These are phyloP conservation scores for Caranx melampygus DNA, from an alignment of 2,113 vertebrate species.

Conservation along the genomic window DNA sequence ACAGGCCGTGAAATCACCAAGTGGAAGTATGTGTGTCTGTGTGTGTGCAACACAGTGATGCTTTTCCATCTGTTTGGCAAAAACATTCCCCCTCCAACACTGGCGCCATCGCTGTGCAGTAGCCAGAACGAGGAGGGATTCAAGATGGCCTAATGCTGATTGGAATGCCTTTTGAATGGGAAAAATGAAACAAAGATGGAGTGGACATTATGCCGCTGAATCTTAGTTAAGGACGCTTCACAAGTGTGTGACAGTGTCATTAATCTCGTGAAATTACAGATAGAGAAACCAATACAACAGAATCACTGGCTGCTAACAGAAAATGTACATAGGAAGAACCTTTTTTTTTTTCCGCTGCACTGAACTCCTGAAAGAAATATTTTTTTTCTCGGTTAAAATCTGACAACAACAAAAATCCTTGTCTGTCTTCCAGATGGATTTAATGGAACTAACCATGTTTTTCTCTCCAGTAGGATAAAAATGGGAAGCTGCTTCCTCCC, in stretches of 20 bases:
- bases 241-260: slow-evolving; percentile 79
- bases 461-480: slow-evolving; percentile 45
- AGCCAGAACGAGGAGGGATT: slow-evolving; percentile 79
- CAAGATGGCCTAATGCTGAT: slow-evolving; percentile 82
- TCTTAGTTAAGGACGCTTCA: slow-evolving; percentile 82
- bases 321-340: slow-evolving; percentile 22
- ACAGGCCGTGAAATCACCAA: slow-evolving; percentile 79
- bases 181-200: slow-evolving; percentile 80
- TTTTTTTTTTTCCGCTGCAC: slow-evolving; percentile 10
- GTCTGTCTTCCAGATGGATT: slow-evolving; percentile 35
- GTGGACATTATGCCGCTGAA: slow-evolving; percentile 81
- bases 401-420: slow-evolving; percentile 1
- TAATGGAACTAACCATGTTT: slow-evolving; percentile 22
- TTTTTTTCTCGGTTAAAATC: slow-evolving; percentile 18
- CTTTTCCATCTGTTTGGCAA: slow-evolving; percentile 84
- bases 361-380: neutral
- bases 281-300: slow-evolving; percentile 74
- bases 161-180: slow-evolving; percentile 77
- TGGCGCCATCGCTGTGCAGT: slow-evolving; percentile 65
- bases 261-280: slow-evolving; percentile 80
- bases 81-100: slow-evolving; percentile 72
- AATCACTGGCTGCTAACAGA: slow-evolving; percentile 64
- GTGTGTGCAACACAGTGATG: slow-evolving; percentile 78
- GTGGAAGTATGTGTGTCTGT: slow-evolving; percentile 68
- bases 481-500: slow-evolving; percentile 45